Percentiles rank a stretch among this genome's conserved stretches.
Conservation (phyloP, 2,888 invertebrate genomes). For the Laspeyria flexula region DNA sequence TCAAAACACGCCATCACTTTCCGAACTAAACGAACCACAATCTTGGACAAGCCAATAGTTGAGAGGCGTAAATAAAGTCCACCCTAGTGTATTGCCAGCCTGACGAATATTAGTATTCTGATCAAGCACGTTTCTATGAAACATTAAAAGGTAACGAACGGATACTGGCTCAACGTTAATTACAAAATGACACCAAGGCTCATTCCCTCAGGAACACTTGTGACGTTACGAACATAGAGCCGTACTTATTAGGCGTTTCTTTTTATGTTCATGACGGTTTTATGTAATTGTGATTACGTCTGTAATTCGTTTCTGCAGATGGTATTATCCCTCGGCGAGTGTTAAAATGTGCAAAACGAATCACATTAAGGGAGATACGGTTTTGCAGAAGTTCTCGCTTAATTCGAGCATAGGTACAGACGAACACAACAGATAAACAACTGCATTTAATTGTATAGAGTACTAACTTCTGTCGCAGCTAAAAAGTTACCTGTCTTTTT, state of each 20-base stretch:
- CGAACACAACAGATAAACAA: no score
- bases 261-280: conserved; percentile 13
- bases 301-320: neutral
- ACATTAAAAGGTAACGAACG: neutral
- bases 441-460: no score
- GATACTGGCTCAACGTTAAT: conserved; percentile 13
- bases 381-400: no score
- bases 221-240: neutral
- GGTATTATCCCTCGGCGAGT: neutral
- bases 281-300: conserved; percentile 6
- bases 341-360: neutral
- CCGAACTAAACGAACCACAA: no score
- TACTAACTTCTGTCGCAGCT: no score
- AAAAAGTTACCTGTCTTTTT: no score
- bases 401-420: no score
- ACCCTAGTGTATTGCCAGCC: neutral
- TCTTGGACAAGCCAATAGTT: no score
- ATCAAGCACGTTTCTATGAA: neutral
- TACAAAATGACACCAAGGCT: conserved; percentile 10
- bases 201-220: neutral
- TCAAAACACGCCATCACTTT: no score
- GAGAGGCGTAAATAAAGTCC: no score
- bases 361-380: neutral
- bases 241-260: conserved; percentile 5
- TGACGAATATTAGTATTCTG: conserved; percentile 6